Conservation (phyloP, 2,888 invertebrate genomes). For the Isoperla grammatica region DNA sequence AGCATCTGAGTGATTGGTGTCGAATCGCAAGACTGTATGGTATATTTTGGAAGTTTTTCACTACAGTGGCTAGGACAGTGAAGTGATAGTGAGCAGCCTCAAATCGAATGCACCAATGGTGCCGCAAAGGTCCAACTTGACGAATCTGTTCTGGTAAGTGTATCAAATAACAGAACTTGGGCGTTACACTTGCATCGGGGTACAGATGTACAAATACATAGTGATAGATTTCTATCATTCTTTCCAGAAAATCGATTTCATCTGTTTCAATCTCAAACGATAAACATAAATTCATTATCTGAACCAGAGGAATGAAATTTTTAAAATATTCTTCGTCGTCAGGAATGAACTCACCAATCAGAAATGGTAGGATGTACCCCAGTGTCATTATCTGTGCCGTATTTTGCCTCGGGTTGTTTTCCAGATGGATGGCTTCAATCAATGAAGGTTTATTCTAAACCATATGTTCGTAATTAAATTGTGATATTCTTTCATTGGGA, state of each 20-base stretch:
- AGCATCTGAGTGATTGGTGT: constrained; percentile 29
- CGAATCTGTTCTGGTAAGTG: constrained; percentile 29
- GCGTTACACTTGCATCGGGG: constrained; percentile 27
- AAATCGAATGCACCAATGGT: constrained; percentile 33
- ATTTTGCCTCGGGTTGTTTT: constrained; percentile 31
- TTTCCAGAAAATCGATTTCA: constrained; percentile 25
- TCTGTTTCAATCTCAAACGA: constrained; percentile 30
- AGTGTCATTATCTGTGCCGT: constrained; percentile 32
- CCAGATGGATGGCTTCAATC: constrained; percentile 25
- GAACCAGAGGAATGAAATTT: constrained; percentile 27
- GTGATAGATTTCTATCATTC: constrained; percentile 30
- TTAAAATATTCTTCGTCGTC: constrained; percentile 17
- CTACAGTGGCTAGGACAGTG: constrained; percentile 28
- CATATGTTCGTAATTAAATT: constrained; percentile 33
- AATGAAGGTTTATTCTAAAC: constrained; percentile 31
- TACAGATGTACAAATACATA: constrained; percentile 27
- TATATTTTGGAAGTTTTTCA: constrained; percentile 32
- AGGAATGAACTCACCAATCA: constrained; percentile 31
- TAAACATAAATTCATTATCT: constrained; percentile 32
- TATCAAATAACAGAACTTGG: constrained; percentile 30
- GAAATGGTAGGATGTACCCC: constrained; percentile 31
- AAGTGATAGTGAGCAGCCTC: constrained; percentile 30
- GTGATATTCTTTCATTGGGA: constrained; percentile 29
- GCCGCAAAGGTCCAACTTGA: constrained; percentile 30
- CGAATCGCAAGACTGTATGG: constrained; percentile 27